Base-by-base conservation (phyloP, 2,888 invertebrate genomes). In the Conops quadrifasciatus region DNA sequence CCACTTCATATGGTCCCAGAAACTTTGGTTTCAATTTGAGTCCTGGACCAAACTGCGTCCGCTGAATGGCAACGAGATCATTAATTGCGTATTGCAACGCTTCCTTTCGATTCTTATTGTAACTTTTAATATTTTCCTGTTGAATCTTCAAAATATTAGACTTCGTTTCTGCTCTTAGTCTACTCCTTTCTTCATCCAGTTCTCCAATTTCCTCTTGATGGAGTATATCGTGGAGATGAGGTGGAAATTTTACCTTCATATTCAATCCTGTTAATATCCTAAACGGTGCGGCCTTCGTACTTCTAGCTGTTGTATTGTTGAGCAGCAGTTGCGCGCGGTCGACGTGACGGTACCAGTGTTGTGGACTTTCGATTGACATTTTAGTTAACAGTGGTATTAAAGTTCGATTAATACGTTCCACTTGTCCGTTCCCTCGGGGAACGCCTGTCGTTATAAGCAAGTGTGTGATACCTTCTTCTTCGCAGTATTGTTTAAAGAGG, bases 361-460 rank as follows among this genome's bases (percentile, higher is more conserved):
- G 59, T 59, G 26, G 59, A 59, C 24, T 59, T 2, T 59, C 59
- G 24, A 59, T 26, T 30, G 59, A 59, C 59, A 59, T 59, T 16
- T 59, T 59, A 13, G 59, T 59, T 28, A 59, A 21, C 19, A 59
- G 24, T 58, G 49, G 49, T 49, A 49, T 49, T n/a, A 49, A 49
- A 49, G 49, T 1, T 1, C 49, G 49, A n/a, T 49, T 58, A 1
- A 82, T 71, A n/a, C 81, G 71, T 60, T 83, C 81, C 1, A 80
- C 80, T 70, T 84, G 83, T 0, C 83, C 82, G 71, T 84, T 83
- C 9, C 80, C 79, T 67, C 82, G 65, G 1, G 70, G 70, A 16
- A 83, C 72, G 16, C 82, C 76, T 80, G 72, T 81, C 7, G 69
- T 43, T 1, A 77, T 67, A 65, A 81, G 79, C 45, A 81, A 47